Conservation (phyloP, 2,113 vertebrate genomes). For the Mirza zaza region DNA sequence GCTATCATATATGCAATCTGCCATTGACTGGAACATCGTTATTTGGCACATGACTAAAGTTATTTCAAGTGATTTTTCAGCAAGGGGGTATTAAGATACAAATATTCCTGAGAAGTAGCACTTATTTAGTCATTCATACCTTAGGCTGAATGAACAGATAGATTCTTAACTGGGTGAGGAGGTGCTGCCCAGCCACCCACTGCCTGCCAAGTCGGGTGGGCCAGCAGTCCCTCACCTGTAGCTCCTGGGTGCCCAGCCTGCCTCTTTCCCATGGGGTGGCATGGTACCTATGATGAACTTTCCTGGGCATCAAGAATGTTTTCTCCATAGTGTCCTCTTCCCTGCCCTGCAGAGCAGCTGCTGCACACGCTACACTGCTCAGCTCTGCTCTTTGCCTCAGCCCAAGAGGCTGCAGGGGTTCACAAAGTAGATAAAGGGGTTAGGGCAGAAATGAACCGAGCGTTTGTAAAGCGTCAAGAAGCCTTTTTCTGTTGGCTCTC, state of each 20-base stretch:
- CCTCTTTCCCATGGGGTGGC: not conserved
- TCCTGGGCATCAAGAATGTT: not conserved
- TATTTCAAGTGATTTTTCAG: not conserved
- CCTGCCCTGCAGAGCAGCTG: not conserved
- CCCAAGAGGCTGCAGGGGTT: not conserved
- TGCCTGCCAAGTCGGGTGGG: no score
- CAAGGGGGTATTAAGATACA: not conserved
- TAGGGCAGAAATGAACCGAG: not conserved
- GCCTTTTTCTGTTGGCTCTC: not conserved
- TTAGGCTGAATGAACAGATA: rapidly evolving
- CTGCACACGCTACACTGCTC: not conserved
- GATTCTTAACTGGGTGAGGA: not conserved
- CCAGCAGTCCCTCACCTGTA: not conserved
- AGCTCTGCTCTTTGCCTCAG: not conserved
- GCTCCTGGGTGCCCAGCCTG: not conserved
- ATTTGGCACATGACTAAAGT: not conserved
- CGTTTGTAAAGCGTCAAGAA: not conserved
- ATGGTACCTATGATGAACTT: not conserved
- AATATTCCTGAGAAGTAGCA: not conserved
- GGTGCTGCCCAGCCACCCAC: rapidly evolving
- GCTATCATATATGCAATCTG: not conserved
- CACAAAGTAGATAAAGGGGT: not conserved
- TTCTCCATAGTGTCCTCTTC: not conserved
- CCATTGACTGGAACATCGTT: not conserved
- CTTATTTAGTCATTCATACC: not conserved